Percentiles rank a stretch among this genome's conserved stretches.
Conservation (phyloP, 2,888 invertebrate genomes). For the Acanthosoma haemorrhoidale region DNA sequence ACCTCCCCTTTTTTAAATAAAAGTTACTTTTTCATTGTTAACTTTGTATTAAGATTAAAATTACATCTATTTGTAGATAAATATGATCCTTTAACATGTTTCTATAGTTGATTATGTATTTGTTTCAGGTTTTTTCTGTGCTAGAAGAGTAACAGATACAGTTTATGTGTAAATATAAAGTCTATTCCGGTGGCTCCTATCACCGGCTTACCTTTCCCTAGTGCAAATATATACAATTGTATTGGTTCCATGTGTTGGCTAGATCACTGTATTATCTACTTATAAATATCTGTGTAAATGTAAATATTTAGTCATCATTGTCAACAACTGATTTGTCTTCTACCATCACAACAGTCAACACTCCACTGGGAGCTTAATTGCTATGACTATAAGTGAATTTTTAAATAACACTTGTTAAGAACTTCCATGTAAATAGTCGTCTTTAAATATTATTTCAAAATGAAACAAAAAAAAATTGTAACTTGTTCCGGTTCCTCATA, state of each 20-base stretch:
- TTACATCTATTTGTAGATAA: no score
- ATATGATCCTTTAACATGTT: no score
- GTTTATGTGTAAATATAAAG: background rate
- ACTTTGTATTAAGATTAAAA: no score
- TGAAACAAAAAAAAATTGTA: background rate
- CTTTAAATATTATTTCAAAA: background rate
- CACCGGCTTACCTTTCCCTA: background rate
- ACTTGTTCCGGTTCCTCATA: background rate
- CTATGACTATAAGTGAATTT: background rate
- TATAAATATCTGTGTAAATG: background rate
- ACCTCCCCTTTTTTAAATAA: no score
- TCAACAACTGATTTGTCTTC: background rate
- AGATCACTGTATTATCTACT: background rate
- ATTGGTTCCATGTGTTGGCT: background rate
- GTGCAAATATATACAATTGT: background rate
- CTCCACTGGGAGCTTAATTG: background rate
- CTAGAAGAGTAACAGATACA: background rate
- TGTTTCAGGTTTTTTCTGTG: background rate
- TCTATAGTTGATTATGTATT: no score
- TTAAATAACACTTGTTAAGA: constrained; percentile 3
- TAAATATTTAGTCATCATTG: background rate
- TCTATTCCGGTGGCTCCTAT: background rate
- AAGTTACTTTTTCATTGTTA: no score
- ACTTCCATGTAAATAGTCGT: constrained; percentile 27
- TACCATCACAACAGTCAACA: background rate